phyloP scores from a whole-genome alignment of 2,797 vertebrate species.

The Petrocephalus sullivani region DNA sequence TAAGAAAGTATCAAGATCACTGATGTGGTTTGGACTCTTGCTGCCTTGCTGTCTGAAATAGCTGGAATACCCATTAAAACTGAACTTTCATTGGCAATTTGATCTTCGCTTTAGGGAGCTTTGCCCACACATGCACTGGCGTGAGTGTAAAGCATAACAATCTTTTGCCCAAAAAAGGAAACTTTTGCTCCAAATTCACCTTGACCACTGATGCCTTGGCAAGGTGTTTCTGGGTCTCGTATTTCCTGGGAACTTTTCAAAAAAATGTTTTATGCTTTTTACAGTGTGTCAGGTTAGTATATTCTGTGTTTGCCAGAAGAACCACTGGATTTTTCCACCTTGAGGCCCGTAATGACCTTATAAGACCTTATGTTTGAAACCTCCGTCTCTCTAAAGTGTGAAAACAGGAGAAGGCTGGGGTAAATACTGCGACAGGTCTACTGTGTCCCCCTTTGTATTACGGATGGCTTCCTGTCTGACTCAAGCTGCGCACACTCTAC shows the following conservation, averaged over 20 bases:
- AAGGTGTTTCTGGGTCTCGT: background rate
- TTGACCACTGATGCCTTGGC: background rate
- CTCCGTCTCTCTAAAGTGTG: background rate
- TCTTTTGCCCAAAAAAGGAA: constrained; percentile 9
- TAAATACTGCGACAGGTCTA: background rate
- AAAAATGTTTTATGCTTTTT: background rate
- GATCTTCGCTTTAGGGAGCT: background rate
- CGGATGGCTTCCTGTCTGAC: background rate
- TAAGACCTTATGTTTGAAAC: background rate
- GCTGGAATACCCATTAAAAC: background rate
- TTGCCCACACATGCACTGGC: background rate
- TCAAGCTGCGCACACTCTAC: background rate
- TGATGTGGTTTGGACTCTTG: background rate
- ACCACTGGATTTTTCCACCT: background rate
- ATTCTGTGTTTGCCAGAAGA: background rate
- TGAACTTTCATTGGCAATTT: background rate
- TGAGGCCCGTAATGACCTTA: background rate
- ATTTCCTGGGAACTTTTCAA: background rate
- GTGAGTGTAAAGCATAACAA: background rate
- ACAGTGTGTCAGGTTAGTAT: constrained; percentile 12
- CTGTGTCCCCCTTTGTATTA: background rate
- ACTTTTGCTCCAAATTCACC: background rate
- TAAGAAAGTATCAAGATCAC: background rate
- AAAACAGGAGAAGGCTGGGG: background rate
- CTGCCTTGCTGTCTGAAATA: background rate